A percentile compares a stretch with the other conserved stretches of the same genome.
These are phyloP conservation scores for Pangasianodon hypophthalmus DNA, from an alignment of 2,113 vertebrate species.

Conservation along the genomic window DNA sequence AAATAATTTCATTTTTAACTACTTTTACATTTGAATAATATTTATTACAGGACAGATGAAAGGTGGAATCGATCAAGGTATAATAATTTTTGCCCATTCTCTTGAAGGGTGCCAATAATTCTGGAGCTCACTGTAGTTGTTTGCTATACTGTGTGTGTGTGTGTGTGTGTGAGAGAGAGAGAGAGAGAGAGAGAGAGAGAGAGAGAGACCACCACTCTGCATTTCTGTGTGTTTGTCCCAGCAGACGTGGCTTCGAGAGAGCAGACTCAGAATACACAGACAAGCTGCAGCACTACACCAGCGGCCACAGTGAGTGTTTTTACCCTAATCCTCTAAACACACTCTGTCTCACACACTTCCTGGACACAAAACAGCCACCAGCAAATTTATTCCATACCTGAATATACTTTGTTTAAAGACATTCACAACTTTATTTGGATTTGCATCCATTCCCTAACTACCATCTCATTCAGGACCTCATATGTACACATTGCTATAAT, in stretches of 20 bases:
- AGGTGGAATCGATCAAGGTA: constrained; percentile 7
- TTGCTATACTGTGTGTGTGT: neutral
- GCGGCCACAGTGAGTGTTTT: constrained; percentile 95
- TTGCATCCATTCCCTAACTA: neutral
- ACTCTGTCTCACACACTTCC: neutral
- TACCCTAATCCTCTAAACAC: neutral
- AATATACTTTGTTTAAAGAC: neutral
- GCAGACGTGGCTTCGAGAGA: constrained; percentile 96
- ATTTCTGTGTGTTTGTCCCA: constrained; percentile 73
- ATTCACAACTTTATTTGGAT: neutral
- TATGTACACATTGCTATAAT: constrained; percentile 1
- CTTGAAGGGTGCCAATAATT: constrained; percentile 21
- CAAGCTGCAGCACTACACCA: constrained; percentile 99
- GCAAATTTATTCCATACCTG: constrained; percentile 4
- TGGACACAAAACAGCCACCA: neutral
- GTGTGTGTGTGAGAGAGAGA: neutral
- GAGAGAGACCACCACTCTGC: neutral
- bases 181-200: neutral
- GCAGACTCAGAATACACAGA: constrained; percentile 97
- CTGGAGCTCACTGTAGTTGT: neutral
- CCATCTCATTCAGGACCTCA: neutral
- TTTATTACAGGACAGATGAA: neutral
- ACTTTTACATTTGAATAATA: neutral
- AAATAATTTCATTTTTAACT: neutral
- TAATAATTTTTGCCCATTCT: neutral